Percentiles rank a stretch among this genome's conserved stretches.
phyloP scores from a whole-genome alignment of 2,113 vertebrate species.

The Polyodon spathula region DNA sequence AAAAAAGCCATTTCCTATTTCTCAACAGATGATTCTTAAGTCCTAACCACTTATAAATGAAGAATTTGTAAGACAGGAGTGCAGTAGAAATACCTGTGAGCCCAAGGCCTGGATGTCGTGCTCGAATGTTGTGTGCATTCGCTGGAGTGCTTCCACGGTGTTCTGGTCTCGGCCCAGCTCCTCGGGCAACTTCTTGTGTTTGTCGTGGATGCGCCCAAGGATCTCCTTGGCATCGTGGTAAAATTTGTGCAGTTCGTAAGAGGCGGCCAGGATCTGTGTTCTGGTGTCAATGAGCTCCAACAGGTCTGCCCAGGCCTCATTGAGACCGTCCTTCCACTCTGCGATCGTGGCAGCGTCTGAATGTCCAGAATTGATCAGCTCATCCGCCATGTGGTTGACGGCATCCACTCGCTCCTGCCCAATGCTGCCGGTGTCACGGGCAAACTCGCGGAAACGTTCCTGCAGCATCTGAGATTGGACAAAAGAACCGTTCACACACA shows the following conservation, averaged over 20 bases:
- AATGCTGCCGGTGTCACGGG: slow-evolving; percentile 88
- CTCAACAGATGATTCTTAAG: too few species aligned
- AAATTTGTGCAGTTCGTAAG: slow-evolving; percentile 95
- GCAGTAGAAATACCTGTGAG: slow-evolving; percentile 83
- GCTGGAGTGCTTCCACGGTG: slow-evolving; percentile 88
- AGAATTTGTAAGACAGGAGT: too few species aligned
- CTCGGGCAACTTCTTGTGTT: slow-evolving; percentile 88
- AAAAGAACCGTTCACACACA: slow-evolving; percentile 53
- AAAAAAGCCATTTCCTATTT: too few species aligned
- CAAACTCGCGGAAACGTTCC: slow-evolving; percentile 91
- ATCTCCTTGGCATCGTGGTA: slow-evolving; percentile 95
- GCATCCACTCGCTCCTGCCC: slow-evolving; percentile 88
- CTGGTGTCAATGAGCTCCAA: slow-evolving; percentile 94
- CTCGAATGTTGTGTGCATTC: slow-evolving; percentile 90
- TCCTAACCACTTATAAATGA: too few species aligned
- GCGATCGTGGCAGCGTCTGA: slow-evolving; percentile 87
- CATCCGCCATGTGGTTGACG: slow-evolving; percentile 86
- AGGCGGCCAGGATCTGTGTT: slow-evolving; percentile 92
- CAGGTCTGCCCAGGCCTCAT: slow-evolving; percentile 96
- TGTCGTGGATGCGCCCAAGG: slow-evolving; percentile 82
- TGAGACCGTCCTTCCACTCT: slow-evolving; percentile 95
- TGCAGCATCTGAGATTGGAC: slow-evolving; percentile 99
- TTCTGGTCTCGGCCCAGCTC: slow-evolving; percentile 91
- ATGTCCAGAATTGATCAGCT: slow-evolving; percentile 87
- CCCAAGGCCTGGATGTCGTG: slow-evolving; percentile 92